Evolutionary conservation across 2,797 vertebrate genomes (phyloP), one percentile per base, ranked within the genome.

Genomic region (Tapera naevia): DNA sequence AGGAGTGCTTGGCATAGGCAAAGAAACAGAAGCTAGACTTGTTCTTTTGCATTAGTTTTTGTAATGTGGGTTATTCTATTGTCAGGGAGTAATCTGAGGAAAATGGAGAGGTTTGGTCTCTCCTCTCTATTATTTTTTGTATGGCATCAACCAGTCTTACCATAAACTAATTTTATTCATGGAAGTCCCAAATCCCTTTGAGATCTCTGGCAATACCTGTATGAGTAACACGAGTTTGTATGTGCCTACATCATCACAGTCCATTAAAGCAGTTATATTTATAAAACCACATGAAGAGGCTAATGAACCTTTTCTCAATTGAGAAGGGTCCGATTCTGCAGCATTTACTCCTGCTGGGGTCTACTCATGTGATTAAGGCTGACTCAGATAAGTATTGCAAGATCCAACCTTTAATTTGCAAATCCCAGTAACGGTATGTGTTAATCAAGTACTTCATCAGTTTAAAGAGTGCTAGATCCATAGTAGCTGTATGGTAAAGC

Each of bases 391-490:
- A 12, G 83, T 87, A 91, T 91, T 71, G 89, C 86, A 80, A 87
- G 95, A 96, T 85, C 79, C 88, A 96, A 91, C 13, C 93, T 96
- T 95, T 94, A 94, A 97, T 96, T 97, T 97, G 90, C 91, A 96
- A 96, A 95, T 97, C 94, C 94, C 96, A 95, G 89, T 69, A 97
- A 95, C 35, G 51, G 88, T 89, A 89, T 96, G 91, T 96, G 93
- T 95, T 92, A 97, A 97, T 95, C 96, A 96, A 96, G 92, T 91
- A 91, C 92, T 94, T 96, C 89, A 92, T 95, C 95, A 91, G 95
- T 95, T 84, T 74, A 91, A 80, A 95, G 93, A 94, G 79, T 94
- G 96, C 62, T 84, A 87, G 97, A 91, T 74, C 37, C 13, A 15
- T 96, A 94, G 91, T 94, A 95, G 96, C 89, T 85, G 62, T 84